phyloP scores from a whole-genome alignment of 2,797 vertebrate species.

The Sebastes alutus region DNA sequence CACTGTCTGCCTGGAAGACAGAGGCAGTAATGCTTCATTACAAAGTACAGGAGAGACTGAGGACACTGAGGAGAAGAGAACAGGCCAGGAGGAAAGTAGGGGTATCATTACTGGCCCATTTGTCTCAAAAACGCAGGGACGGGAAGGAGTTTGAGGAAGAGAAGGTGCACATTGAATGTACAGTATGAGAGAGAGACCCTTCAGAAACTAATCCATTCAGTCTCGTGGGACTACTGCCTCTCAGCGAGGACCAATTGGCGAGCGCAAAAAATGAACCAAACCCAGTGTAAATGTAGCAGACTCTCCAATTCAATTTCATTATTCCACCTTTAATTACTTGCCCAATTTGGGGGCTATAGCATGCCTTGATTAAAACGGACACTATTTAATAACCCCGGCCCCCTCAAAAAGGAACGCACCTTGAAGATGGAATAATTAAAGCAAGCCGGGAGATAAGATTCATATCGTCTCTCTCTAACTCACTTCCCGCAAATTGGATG shows the following conservation, averaged over 20 bases:
- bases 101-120: slow-evolving; percentile 55
- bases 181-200: slow-evolving; percentile 15
- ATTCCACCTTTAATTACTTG: slow-evolving; percentile 81
- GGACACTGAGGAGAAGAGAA: slow-evolving; percentile 44
- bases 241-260: slow-evolving; percentile 36
- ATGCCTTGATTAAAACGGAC: slow-evolving; percentile 81
- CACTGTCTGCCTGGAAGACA: slow-evolving; percentile 71
- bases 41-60: slow-evolving; percentile 58
- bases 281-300: slow-evolving; percentile 33
- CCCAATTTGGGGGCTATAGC: slow-evolving; percentile 76
- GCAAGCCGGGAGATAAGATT: slow-evolving; percentile 79
- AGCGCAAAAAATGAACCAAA: slow-evolving; percentile 39
- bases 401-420: slow-evolving; percentile 69
- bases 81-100: slow-evolving; percentile 33
- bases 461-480: slow-evolving; percentile 67
- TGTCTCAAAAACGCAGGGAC: slow-evolving; percentile 36
- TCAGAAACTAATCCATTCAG: slow-evolving; percentile 48
- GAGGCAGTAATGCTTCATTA: slow-evolving; percentile 71
- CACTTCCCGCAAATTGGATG: slow-evolving; percentile 68
- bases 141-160: slow-evolving; percentile 22
- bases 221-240: slow-evolving; percentile 14
- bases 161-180: slow-evolving; percentile 15
- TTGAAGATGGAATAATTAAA: slow-evolving; percentile 86
- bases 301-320: slow-evolving; percentile 74
- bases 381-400: slow-evolving; percentile 79